Evolutionary conservation across 1,140 invertebrate genomes (phyloP).

Genomic region (Rhopalosiphum padi): DNA sequence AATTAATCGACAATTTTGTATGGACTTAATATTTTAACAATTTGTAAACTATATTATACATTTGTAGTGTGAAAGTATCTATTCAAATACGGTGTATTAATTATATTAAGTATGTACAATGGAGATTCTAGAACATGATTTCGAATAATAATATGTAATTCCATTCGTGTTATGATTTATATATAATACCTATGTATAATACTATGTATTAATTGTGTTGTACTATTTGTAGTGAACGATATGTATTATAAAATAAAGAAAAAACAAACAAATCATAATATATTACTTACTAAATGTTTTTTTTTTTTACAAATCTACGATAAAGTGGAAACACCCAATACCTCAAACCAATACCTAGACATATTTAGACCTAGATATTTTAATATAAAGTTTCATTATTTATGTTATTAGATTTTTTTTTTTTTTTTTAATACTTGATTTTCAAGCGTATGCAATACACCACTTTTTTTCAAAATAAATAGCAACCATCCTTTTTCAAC

Average conservation of each 20-base stretch:
- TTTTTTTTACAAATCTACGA: too few species aligned
- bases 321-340: neutral
- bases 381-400: too few species aligned
- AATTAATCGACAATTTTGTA: neutral
- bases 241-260: conserved; percentile 28
- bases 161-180: neutral
- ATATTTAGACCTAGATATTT: too few species aligned
- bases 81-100: neutral
- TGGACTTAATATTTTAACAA: neutral
- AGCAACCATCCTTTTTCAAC: too few species aligned
- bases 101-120: neutral
- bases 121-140: neutral
- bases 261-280: neutral
- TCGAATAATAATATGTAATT: neutral
- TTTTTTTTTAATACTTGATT: too few species aligned
- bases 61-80: neutral
- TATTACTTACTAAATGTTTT: neutral
- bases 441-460: too few species aligned
- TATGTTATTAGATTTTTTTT: too few species aligned
- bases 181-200: neutral
- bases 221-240: neutral
- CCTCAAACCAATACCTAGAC: too few species aligned
- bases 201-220: neutral
- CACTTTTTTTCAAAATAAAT: too few species aligned
- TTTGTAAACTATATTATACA: neutral